These are phyloP conservation scores for Tichodroma muraria DNA, from an alignment of 2,113 vertebrate species.

Conservation along the genomic window DNA sequence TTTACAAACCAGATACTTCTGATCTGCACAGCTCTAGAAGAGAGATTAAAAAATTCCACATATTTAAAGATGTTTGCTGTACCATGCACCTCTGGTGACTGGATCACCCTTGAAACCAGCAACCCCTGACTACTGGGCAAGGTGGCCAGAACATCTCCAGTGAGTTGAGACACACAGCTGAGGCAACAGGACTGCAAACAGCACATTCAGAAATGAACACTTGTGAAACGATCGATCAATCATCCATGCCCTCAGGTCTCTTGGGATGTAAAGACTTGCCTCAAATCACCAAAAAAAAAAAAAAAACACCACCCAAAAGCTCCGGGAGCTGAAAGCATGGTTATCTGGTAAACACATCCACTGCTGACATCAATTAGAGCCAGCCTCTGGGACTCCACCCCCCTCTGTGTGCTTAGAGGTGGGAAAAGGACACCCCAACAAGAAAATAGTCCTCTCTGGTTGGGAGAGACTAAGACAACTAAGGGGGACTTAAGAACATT, in stretches of 20 bases:
- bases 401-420: background rate
- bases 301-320: background rate
- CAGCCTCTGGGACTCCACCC: background rate
- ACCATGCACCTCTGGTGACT: background rate
- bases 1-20: slow-evolving; percentile 6
- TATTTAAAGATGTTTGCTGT: background rate
- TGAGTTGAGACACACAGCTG: background rate
- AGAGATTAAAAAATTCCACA: background rate
- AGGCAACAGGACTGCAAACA: background rate
- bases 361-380: background rate
- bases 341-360: background rate
- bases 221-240: background rate
- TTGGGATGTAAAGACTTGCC: background rate
- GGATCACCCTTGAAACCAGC: background rate
- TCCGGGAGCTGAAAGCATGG: background rate
- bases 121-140: background rate
- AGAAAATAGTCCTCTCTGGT: background rate
- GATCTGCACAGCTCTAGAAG: background rate
- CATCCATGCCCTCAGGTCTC: background rate
- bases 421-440: background rate
- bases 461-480: no score
- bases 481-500: background rate
- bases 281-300: background rate
- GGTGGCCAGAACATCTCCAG: background rate
- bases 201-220: background rate